These are phyloP conservation scores for Dasypolia templi DNA, from an alignment of 2,888 invertebrate species.

Conservation along the genomic window DNA sequence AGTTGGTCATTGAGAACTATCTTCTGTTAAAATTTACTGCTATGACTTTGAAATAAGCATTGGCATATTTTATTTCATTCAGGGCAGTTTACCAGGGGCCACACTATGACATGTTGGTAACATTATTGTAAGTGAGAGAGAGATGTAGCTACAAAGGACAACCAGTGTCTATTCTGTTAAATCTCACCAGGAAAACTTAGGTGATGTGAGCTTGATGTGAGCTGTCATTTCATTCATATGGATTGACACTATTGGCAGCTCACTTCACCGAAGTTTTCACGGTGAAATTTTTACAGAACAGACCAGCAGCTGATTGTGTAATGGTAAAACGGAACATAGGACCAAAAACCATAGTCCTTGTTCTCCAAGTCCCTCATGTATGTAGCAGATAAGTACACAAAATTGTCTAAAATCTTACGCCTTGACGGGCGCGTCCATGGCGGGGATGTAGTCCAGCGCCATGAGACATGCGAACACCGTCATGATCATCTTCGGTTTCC, in stretches of 20 bases:
- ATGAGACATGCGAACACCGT: slow-evolving; percentile 99
- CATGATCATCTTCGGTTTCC: slow-evolving; percentile 99
- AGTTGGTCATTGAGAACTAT: slow-evolving; percentile 3
- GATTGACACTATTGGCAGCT: no score
- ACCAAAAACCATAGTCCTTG: neutral
- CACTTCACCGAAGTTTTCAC: neutral
- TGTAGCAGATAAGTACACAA: slow-evolving; percentile 17
- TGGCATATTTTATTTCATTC: neutral
- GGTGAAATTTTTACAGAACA: neutral
- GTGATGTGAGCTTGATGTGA: no score
- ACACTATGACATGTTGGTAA: neutral
- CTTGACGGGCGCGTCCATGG: slow-evolving; percentile 92
- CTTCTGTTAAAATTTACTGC: neutral
- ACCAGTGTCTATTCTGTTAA: neutral
- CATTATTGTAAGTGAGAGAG: neutral
- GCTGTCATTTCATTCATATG: no score
- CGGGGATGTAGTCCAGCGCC: slow-evolving; percentile 98
- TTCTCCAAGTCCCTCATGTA: neutral
- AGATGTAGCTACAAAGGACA: neutral
- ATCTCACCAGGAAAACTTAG: neutral
- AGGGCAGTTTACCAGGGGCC: neutral
- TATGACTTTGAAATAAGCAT: neutral
- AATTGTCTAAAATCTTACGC: slow-evolving; percentile 74
- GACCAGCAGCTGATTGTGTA: neutral
- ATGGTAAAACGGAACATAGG: neutral